Evolutionary conservation across 2,113 vertebrate genomes (phyloP).

Genomic region (Datnioides undecimradiatus): DNA sequence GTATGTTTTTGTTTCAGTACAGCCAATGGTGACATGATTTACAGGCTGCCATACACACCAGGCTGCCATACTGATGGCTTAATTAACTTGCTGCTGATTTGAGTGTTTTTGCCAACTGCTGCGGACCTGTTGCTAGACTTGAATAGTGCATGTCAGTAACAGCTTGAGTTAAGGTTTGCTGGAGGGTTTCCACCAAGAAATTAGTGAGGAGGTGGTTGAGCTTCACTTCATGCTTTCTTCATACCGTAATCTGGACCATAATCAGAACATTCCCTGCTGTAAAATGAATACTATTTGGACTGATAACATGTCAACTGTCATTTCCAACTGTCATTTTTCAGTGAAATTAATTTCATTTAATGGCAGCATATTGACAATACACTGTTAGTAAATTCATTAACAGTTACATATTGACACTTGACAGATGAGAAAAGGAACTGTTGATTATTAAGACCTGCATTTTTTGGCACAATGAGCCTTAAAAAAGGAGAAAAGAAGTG

Average conservation of each 20-base stretch:
- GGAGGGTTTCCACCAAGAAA: not conserved
- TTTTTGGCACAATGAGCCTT: conserved; percentile 28
- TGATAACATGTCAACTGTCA: not conserved
- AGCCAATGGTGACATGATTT: conserved; percentile 55
- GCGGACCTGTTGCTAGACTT: conserved; percentile 10
- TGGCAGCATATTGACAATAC: too few species aligned
- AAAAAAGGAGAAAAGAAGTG: not conserved
- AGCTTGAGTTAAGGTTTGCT: not conserved
- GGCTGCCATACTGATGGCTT: conserved; percentile 60
- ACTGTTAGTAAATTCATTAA: too few species aligned
- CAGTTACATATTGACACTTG: too few species aligned
- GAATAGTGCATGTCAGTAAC: conserved; percentile 2
- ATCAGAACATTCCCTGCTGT: not conserved
- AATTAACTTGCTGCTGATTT: conserved; percentile 50
- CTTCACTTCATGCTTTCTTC: not conserved
- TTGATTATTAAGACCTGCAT: conserved; percentile 26
- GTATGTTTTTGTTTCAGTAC: conserved; percentile 43
- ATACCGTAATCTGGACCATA: not conserved
- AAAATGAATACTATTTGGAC: too few species aligned
- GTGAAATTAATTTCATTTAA: not conserved
- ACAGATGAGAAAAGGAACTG: conserved; percentile 18
- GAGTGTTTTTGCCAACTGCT: conserved; percentile 50
- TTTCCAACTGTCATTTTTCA: not conserved
- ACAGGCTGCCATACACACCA: conserved; percentile 14
- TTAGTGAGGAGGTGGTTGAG: not conserved